Evolutionary conservation across 2,888 invertebrate species (phyloP).

Genomic region (Bugulina stolonifera): DNA sequence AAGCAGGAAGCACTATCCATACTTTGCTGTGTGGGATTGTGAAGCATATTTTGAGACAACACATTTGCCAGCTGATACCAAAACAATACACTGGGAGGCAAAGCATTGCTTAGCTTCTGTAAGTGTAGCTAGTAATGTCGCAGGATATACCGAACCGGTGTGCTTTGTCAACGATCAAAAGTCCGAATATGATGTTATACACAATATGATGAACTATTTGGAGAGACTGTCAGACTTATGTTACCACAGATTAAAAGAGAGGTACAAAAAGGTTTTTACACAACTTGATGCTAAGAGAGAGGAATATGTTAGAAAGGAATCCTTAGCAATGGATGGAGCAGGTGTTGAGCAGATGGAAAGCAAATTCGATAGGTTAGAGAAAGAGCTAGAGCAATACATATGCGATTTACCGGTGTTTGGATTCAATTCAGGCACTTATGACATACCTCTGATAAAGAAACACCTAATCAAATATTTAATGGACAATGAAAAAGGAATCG

Average conservation of each 20-base stretch:
- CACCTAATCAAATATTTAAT: background rate
- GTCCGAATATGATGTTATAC: background rate
- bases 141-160: background rate
- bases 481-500: background rate
- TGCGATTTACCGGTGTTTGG: background rate
- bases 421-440: conserved; percentile 10
- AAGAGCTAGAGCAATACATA: background rate
- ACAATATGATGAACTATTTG: conserved; percentile 4
- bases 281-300: background rate
- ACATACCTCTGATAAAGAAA: conserved; percentile 10
- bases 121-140: conserved; percentile 5
- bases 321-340: background rate
- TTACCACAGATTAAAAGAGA: background rate
- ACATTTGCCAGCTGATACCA: background rate
- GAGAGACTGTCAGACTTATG: conserved; percentile 10
- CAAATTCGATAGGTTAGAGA: background rate
- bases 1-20: conserved; percentile 19
- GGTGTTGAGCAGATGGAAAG: background rate
- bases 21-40: conserved; percentile 1
- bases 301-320: background rate
- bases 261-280: background rate
- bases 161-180: background rate
- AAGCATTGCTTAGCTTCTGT: background rate
- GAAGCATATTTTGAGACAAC: conserved; percentile 14
- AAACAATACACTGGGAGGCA: conserved; percentile 1